Conservation (phyloP, 2,888 invertebrate genomes). For the Charanyca ferruginea region DNA sequence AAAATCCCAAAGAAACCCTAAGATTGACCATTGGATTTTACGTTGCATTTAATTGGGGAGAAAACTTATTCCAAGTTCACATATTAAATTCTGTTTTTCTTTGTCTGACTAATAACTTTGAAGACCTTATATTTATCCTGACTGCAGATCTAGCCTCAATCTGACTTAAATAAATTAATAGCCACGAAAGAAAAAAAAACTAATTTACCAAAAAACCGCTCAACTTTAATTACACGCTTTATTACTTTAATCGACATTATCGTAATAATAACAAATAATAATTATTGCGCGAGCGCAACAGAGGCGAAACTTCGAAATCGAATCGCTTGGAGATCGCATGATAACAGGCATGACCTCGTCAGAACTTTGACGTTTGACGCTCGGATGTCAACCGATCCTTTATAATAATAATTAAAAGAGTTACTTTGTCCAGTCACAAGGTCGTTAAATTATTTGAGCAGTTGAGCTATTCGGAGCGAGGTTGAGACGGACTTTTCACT, state of each 20-base stretch:
- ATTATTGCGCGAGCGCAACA: conserved; percentile 54
- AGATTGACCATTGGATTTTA: conserved; percentile 12
- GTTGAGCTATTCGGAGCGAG: conserved; percentile 87
- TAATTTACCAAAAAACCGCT: conserved; percentile 36
- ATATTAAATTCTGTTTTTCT: neutral
- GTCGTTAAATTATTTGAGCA: conserved; percentile 80
- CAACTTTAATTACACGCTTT: conserved; percentile 59
- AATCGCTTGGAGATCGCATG: conserved; percentile 57
- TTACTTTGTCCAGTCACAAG: conserved; percentile 81
- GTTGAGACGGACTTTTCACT: conserved; percentile 79
- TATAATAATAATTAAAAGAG: conserved; percentile 86
- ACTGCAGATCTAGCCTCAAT: conserved; percentile 41
- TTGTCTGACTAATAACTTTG: conserved; percentile 26
- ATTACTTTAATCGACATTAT: conserved; percentile 56
- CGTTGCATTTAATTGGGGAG: conserved; percentile 6
- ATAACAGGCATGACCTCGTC: conserved; percentile 70
- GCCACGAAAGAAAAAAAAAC: conserved; percentile 21
- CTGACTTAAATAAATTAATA: conserved; percentile 33
- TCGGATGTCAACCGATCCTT: conserved; percentile 84
- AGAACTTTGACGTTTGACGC: conserved; percentile 67
- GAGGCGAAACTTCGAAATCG: conserved; percentile 55
- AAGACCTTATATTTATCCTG: conserved; percentile 50
- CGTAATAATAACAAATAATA: conserved; percentile 55
- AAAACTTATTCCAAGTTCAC: conserved; percentile 42
- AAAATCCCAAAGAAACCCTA: conserved; percentile 25